These are phyloP conservation scores for Apodemus sylvaticus DNA, from an alignment of 2,113 vertebrate species.

Conservation along the genomic window DNA sequence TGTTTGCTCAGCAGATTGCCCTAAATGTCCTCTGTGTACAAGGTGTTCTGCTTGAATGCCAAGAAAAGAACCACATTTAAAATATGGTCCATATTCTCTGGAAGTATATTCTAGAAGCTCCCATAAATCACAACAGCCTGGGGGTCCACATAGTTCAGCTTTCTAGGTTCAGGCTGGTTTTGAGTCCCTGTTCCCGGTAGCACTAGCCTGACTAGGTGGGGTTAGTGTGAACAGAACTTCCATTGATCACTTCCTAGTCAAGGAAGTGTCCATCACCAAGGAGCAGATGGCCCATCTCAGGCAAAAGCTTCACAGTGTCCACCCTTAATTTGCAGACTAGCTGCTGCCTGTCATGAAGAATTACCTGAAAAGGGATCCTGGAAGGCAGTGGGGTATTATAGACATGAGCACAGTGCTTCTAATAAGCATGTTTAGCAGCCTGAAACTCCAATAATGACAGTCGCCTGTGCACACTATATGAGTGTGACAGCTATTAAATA, in stretches of 20 bases:
- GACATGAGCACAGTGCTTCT: not conserved
- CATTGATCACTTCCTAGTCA: not conserved
- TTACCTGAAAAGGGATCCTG: not conserved
- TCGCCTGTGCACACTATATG: not conserved
- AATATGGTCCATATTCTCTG: not conserved
- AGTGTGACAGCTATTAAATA: not conserved
- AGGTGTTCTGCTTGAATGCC: not conserved
- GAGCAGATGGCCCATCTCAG: not conserved
- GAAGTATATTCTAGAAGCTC: not conserved
- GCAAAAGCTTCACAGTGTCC: not conserved
- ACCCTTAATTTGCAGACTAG: not conserved
- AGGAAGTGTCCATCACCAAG: not conserved
- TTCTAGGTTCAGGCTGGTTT: rapidly evolving
- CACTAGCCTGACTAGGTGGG: not conserved
- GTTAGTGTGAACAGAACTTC: rapidly evolving
- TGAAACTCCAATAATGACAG: not conserved
- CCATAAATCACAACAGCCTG: not conserved
- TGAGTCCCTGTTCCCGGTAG: not conserved
- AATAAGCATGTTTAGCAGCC: not conserved
- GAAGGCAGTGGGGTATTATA: not conserved
- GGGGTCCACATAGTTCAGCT: not conserved
- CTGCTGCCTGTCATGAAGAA: not conserved
- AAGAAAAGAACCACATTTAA: not conserved
- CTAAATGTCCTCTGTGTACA: not conserved
- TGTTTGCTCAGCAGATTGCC: not conserved